Base-by-base conservation (phyloP, 2,888 invertebrate genomes). In the Teleiodes luculella region DNA sequence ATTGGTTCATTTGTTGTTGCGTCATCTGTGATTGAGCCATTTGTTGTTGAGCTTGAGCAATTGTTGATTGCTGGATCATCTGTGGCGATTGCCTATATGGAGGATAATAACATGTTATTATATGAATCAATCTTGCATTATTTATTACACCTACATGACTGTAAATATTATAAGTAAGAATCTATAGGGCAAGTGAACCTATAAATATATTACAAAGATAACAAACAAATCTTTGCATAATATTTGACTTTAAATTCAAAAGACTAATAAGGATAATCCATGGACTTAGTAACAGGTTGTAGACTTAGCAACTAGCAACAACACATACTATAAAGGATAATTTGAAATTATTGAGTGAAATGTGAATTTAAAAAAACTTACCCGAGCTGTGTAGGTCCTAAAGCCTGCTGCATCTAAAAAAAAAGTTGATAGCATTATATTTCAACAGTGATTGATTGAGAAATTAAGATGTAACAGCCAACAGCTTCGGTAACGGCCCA, bases 21-120 rank as follows among this genome's bases (percentile, higher is more conserved):
- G 35, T 82, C 82, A 84, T 83, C 84, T 84, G 72, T 52, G 43
- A 14, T 18, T 83, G 85, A 0, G 67, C 64, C 18, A 73, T 59
- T 14, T 62, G 57, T n/a, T 76, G 78, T 54, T 79, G 83, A 20
- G 61, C 14, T 53, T 52, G 43, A 20, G 43, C 43, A 10, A 43
- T 20, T 43, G 43, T 28, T 41, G 43, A 11, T 31, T 52, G 52
- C 30, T 30, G 61, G 35, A 57, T 41, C 41, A 57, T 52, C 18
- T 56, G 56, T 48, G 79, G 82, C 18, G 61, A 13, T 53, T 33
- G 48, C 11, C 48, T 48, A 33, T 41, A 24, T 6, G 6, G 35
- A 33, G 28, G 41, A 33, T 5, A 33, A 33, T 6, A 11, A 33
- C 8, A 33, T 33, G n/a, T 33, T 5, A 24, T 10, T 35, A 3